Percentiles rank a stretch among this genome's conserved stretches.
These are phyloP conservation scores for Aurelia aurita DNA, from an alignment of 30 jellyfish, hydroid and myxozoan species.

Conservation along the genomic window DNA sequence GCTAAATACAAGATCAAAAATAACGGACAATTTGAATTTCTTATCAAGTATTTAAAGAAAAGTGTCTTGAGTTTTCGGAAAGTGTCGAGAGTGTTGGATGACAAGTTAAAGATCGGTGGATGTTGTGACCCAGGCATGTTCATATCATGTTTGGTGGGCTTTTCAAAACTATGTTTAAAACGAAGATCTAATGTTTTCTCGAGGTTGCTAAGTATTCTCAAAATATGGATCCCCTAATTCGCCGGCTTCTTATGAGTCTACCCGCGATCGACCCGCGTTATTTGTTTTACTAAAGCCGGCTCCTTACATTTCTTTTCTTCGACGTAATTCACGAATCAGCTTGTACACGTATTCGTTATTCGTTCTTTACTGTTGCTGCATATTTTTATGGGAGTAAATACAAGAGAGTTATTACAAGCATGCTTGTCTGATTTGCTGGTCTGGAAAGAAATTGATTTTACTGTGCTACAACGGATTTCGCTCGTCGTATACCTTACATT, in stretches of 20 bases:
- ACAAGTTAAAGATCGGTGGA: background rate
- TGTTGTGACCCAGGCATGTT: conserved; percentile 3
- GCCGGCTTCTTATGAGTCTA: conserved; percentile 69
- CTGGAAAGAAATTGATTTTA: no score
- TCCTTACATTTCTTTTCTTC: conserved; percentile 68
- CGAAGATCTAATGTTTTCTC: conserved; percentile 23
- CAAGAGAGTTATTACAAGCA: no score
- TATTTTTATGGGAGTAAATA: no score
- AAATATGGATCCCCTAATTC: conserved; percentile 21
- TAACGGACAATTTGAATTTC: no score
- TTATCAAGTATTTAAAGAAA: no score
- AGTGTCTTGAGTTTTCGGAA: no score
- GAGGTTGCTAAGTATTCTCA: conserved; percentile 66
- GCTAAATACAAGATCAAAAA: no score
- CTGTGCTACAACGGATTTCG: no score
- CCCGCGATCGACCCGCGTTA: conserved; percentile 76
- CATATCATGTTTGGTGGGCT: conserved; percentile 56
- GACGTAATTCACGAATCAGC: conserved; percentile 34
- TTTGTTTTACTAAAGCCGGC: conserved; percentile 75
- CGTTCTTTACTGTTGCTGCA: no score
- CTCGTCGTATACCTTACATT: no score
- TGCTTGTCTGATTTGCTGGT: no score
- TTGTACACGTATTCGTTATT: no score
- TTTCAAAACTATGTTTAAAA: background rate
- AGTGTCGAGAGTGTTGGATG: background rate